These are phyloP conservation scores for Hormaphis cornu DNA, from an alignment of 1,140 invertebrate genomes.

Conservation along the genomic window DNA sequence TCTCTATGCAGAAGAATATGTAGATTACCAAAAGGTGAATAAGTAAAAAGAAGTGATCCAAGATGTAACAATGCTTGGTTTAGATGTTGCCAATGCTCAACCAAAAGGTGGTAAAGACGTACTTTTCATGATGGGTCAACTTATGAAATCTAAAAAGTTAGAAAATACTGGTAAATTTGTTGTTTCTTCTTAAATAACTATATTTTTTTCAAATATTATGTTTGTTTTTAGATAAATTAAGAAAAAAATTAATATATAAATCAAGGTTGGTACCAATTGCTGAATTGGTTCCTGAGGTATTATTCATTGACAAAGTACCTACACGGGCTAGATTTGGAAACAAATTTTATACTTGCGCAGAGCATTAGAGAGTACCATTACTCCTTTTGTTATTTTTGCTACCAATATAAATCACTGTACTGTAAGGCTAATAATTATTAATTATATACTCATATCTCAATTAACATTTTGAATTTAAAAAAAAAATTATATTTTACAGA, in stretches of 20 bases:
- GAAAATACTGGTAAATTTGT: constrained; percentile 83
- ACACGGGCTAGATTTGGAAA: constrained; percentile 99
- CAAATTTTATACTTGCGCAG: constrained; percentile 95
- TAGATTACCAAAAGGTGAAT: constrained; percentile 97
- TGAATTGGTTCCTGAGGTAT: constrained; percentile 93
- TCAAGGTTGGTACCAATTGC: constrained; percentile 97
- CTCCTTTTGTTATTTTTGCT: constrained; percentile 99
- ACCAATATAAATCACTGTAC: constrained; percentile 91
- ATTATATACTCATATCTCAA: too few species aligned
- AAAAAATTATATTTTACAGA: constrained; percentile 45
- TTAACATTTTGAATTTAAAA: too few species aligned
- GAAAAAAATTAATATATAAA: constrained; percentile 98
- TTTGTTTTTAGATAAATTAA: constrained; percentile 72
- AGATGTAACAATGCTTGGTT: constrained; percentile 95
- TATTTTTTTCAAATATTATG: too few species aligned
- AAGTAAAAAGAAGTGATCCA: constrained; percentile 99
- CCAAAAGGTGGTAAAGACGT: constrained; percentile 98
- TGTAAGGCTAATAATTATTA: constrained; percentile 54
- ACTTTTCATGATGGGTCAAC: constrained; percentile 96
- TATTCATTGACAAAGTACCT: constrained; percentile 99
- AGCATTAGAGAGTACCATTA: constrained; percentile 91
- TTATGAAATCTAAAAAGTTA: constrained; percentile 99
- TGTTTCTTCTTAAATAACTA: too few species aligned
- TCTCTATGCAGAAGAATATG: constrained; percentile 88
- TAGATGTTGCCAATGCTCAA: constrained; percentile 94